These are phyloP conservation scores for Silurus meridionalis DNA, from an alignment of 2,113 vertebrate genomes.

Conservation along the genomic window DNA sequence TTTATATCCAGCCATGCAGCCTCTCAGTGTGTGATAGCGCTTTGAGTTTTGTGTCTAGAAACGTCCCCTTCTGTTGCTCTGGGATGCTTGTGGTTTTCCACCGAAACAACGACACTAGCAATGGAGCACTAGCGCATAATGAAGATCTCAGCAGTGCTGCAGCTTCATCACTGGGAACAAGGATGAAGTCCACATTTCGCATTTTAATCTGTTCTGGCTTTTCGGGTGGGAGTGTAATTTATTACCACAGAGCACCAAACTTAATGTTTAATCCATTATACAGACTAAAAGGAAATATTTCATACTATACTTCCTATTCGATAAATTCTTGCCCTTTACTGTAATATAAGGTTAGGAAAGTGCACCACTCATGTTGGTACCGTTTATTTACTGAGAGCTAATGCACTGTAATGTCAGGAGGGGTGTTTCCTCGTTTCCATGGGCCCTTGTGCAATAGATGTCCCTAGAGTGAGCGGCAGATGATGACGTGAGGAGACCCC, in stretches of 20 bases:
- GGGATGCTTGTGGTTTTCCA: conserved; percentile 6
- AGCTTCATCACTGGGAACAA: conserved; percentile 18
- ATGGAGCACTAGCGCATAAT: conserved; percentile 22
- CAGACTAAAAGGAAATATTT: neutral
- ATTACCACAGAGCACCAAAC: conserved; percentile 56
- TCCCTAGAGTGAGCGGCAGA: conserved; percentile 33
- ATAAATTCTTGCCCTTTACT: neutral
- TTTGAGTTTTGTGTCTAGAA: conserved; percentile 26
- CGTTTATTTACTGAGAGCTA: neutral
- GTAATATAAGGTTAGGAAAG: neutral
- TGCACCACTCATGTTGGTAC: too few species aligned
- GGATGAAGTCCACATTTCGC: conserved; percentile 6
- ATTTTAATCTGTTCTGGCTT: conserved; percentile 69
- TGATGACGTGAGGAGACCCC: conserved; percentile 25
- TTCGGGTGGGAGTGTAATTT: conserved; percentile 63
- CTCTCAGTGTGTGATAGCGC: conserved; percentile 26
- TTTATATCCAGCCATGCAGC: conserved; percentile 37
- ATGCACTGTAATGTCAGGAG: conserved; percentile 56
- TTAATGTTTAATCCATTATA: conserved; percentile 58
- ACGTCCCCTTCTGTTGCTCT: neutral
- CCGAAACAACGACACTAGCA: conserved; percentile 12
- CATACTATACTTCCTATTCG: neutral
- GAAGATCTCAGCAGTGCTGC: conserved; percentile 32
- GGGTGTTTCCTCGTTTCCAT: conserved; percentile 24
- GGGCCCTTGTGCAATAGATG: conserved; percentile 21